Base-by-base conservation (phyloP, 2,113 vertebrate genomes). In the Cheirogaleus medius region DNA sequence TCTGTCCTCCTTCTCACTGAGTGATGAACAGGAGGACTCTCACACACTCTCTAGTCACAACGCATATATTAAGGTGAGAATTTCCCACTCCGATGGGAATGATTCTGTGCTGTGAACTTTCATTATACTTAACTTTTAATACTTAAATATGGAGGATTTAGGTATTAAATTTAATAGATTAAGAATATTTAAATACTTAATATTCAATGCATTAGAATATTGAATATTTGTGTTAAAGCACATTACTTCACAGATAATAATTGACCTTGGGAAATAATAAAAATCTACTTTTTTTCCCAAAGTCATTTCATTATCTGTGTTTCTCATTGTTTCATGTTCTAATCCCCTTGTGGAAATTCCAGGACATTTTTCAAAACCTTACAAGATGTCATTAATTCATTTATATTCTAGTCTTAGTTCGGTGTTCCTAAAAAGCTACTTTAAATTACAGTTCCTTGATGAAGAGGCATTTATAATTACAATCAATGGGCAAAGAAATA, bases 21-120 rank as follows among this genome's bases (percentile, higher is more conserved):
- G 32, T 76, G 97, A 98, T 0, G 27, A 91, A 85, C 97, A 96
- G 8, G 78, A 96, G 86, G 96, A 87, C 90, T 95, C 95, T 64
- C 98, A 90, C 54, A 96, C 97, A 32, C 87, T 96, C 73, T 96
- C 98, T 96, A 97, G 97, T 92, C 89, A 96, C 76, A 95, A 84
- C 39, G 18, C 81, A 29, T 98, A 96, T 78, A 97, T 86, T 83
- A 98, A 98, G 96, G 97, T 98, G 97, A 98, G 97, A 83, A 0
- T 80, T 49, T 76, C 58, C 71, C 76, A n/a, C 10, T 29, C 82
- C 71, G n/a, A 47, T 60, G 29, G 54, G 37, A 56, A 56, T n/a
- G 37, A 8, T 71, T 60, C 58, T 94, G 52, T 91, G 71, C 81
- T 90, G 39, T 87, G 87, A 84, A 63, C 9, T 18, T 73, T 96